Percentiles rank a stretch among this genome's conserved stretches.
Conservation (phyloP, 2,888 invertebrate species). For the Sarcophaga caerulescens region DNA sequence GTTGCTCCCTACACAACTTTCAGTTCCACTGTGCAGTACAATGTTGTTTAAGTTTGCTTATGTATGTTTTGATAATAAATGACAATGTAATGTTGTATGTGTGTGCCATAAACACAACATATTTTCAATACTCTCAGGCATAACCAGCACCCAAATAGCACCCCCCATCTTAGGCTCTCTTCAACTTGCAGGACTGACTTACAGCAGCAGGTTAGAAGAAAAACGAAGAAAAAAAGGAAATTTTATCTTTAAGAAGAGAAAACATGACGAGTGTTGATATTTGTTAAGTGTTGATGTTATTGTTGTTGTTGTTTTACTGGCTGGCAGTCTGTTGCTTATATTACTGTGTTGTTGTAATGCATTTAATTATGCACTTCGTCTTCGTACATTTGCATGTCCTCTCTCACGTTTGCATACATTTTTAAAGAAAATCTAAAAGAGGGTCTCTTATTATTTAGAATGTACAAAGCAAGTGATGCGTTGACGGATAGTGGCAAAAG, state of each 20-base stretch:
- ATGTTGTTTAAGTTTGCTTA: neutral
- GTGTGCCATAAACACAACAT: conserved; percentile 43
- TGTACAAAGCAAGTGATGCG: too few relatives aligned
- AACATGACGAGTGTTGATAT: conserved; percentile 60
- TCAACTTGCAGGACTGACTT: neutral
- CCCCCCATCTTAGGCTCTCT: neutral
- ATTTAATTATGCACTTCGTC: conserved; percentile 65
- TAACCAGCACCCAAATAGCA: too few relatives aligned
- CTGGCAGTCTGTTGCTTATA: neutral
- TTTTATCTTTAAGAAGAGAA: conserved; percentile 9
- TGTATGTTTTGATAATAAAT: conserved; percentile 10
- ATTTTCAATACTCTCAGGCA: conserved; percentile 58
- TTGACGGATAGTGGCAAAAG: too few relatives aligned
- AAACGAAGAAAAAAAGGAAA: neutral
- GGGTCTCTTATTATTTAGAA: neutral
- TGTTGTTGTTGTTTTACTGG: neutral
- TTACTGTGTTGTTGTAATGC: conserved; percentile 39
- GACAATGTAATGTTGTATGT: conserved; percentile 29
- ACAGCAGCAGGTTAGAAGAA: neutral
- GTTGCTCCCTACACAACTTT: too few relatives aligned
- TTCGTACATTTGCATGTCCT: neutral
- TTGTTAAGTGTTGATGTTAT: conserved; percentile 53
- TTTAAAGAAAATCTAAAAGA: neutral
- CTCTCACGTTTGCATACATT: neutral
- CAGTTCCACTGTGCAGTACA: too few relatives aligned